Conservation (phyloP, 2,113 vertebrate species). For the Caranx melampygus region DNA sequence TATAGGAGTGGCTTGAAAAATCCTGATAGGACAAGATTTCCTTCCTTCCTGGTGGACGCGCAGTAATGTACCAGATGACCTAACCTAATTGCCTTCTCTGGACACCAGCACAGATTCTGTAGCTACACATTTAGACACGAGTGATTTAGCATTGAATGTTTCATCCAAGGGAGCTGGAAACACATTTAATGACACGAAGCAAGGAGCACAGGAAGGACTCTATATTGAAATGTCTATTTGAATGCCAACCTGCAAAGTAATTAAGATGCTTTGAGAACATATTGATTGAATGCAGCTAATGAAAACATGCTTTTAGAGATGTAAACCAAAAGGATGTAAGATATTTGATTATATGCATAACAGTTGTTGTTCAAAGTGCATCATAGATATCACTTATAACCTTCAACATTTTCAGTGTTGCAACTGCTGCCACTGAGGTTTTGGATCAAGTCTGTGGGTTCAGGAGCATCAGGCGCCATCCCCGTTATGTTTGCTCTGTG, state of each 20-base stretch:
- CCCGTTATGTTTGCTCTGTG: slow-evolving; percentile 59
- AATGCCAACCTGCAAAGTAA: background rate
- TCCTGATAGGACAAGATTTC: slow-evolving; percentile 34
- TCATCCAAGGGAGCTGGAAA: slow-evolving; percentile 50
- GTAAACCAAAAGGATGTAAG: background rate
- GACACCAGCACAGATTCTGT: slow-evolving; percentile 29
- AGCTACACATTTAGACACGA: slow-evolving; percentile 21
- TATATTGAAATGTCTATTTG: slow-evolving; percentile 4
- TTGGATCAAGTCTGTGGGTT: slow-evolving; percentile 19
- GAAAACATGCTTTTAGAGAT: background rate
- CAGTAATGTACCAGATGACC: slow-evolving; percentile 67
- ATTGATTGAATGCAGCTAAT: background rate
- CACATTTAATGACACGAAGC: slow-evolving; percentile 24
- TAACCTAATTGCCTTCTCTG: slow-evolving; percentile 72
- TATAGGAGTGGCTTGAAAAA: slow-evolving; percentile 50
- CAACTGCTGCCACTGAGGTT: slow-evolving; percentile 22
- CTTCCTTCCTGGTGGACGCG: slow-evolving; percentile 58
- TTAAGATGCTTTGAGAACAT: background rate
- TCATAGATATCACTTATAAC: slow-evolving; percentile 19
- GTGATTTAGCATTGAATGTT: slow-evolving; percentile 46
- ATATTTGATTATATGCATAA: background rate
- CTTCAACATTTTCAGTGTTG: slow-evolving; percentile 4
- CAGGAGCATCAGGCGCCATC: slow-evolving; percentile 39
- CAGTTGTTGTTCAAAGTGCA: slow-evolving; percentile 1
- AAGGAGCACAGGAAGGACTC: background rate